A percentile compares a stretch with the other conserved stretches of the same genome.
These are phyloP conservation scores for Pelusios castaneus DNA, from an alignment of 2,113 vertebrate species.

Conservation along the genomic window DNA sequence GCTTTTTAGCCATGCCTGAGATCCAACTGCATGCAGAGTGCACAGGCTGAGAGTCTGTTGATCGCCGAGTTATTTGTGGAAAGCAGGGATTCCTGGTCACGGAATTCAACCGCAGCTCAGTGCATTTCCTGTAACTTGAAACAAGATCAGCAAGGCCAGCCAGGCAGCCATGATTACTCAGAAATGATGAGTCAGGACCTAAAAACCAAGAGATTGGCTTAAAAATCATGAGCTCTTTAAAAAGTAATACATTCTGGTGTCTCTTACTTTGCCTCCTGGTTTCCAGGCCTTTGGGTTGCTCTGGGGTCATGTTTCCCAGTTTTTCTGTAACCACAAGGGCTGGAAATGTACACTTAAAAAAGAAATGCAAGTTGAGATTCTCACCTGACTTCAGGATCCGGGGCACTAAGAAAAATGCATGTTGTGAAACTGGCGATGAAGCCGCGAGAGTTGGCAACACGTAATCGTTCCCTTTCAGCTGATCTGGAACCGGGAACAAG, in stretches of 20 bases:
- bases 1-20: background rate
- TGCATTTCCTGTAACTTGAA: background rate
- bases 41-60: background rate
- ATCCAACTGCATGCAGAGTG: background rate
- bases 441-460: background rate
- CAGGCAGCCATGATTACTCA: no score
- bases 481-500: background rate
- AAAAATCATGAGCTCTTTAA: background rate
- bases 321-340: background rate
- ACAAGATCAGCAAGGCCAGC: no score
- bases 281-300: background rate
- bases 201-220: background rate
- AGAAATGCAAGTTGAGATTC: background rate
- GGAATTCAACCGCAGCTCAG: background rate
- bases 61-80: background rate
- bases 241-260: background rate
- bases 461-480: background rate
- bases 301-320: background rate
- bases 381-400: background rate
- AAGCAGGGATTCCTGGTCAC: background rate
- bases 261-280: background rate
- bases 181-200: background rate
- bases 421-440: background rate
- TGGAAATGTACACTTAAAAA: background rate
- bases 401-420: background rate